Conservation (phyloP, 2,113 vertebrate species). For the Pseudorectes ferrugineus region DNA sequence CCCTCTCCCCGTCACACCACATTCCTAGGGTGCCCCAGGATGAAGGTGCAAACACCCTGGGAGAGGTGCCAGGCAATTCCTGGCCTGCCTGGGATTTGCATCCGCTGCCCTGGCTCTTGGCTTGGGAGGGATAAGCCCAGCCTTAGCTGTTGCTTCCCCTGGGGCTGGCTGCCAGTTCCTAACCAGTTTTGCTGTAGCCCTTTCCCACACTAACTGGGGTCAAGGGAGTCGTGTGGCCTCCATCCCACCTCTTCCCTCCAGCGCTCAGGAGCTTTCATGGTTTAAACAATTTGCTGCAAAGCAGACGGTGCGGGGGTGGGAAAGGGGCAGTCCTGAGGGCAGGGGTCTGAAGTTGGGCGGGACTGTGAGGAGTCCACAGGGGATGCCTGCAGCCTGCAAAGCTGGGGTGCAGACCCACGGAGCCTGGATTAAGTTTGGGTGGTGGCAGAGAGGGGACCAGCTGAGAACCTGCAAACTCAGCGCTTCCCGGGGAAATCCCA, state of each 20-base stretch:
- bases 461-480: not conserved
- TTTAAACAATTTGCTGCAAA: not conserved
- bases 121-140: not conserved
- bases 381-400: not conserved
- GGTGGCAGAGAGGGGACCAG: not conserved
- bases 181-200: not conserved
- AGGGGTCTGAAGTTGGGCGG: not conserved
- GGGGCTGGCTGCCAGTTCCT: not conserved
- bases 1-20: not conserved
- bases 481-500: not conserved
- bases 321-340: not conserved
- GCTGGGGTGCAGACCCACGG: fast-evolving
- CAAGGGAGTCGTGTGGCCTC: not conserved
- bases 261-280: not conserved
- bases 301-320: fast-evolving
- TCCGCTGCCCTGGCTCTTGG: not conserved
- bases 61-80: not conserved
- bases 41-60: not conserved
- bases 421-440: not conserved
- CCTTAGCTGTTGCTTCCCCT: not conserved
- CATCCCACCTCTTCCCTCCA: not conserved
- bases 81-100: not conserved
- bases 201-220: constrained; percentile 23
- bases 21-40: not conserved
- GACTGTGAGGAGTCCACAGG: not conserved